Conservation (phyloP, 2,797 vertebrate genomes). For the Valencia hispanica region DNA sequence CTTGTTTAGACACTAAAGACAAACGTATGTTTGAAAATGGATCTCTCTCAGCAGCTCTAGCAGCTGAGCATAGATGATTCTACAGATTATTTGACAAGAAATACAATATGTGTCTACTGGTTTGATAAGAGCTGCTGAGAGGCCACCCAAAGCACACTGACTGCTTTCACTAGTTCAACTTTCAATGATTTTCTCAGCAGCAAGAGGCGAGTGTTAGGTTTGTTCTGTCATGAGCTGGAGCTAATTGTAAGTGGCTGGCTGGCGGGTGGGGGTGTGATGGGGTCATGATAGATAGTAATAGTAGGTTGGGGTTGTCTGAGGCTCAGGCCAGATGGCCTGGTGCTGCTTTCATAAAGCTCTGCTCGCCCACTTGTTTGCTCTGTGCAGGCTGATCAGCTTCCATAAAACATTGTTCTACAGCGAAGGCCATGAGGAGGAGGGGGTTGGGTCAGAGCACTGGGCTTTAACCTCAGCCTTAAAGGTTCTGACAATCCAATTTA, state of each 20-base stretch:
- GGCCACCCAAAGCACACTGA: neutral
- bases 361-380: slow-evolving; percentile 84
- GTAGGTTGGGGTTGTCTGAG: slow-evolving; percentile 84
- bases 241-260: slow-evolving; percentile 81
- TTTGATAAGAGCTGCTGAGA: neutral
- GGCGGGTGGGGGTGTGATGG: slow-evolving; percentile 68
- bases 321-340: slow-evolving; percentile 88
- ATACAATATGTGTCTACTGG: neutral
- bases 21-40: neutral
- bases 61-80: neutral
- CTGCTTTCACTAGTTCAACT: neutral
- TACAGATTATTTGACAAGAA: neutral
- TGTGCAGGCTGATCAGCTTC: slow-evolving; percentile 82
- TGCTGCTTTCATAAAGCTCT: slow-evolving; percentile 80
- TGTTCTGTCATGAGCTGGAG: slow-evolving; percentile 79
- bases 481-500: neutral
- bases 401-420: slow-evolving; percentile 86
- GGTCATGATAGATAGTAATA: slow-evolving; percentile 86
- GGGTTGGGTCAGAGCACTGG: neutral
- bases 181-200: slow-evolving; percentile 52
- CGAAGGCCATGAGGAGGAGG: slow-evolving; percentile 1
- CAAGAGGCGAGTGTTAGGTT: slow-evolving; percentile 78
- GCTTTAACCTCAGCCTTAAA: neutral
- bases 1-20: no score
- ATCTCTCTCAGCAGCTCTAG: neutral